A percentile compares a stretch with the other conserved stretches of the same genome.
These are phyloP conservation scores for Atrina japonica DNA, from an alignment of 2,888 invertebrate genomes.

Conservation along the genomic window DNA sequence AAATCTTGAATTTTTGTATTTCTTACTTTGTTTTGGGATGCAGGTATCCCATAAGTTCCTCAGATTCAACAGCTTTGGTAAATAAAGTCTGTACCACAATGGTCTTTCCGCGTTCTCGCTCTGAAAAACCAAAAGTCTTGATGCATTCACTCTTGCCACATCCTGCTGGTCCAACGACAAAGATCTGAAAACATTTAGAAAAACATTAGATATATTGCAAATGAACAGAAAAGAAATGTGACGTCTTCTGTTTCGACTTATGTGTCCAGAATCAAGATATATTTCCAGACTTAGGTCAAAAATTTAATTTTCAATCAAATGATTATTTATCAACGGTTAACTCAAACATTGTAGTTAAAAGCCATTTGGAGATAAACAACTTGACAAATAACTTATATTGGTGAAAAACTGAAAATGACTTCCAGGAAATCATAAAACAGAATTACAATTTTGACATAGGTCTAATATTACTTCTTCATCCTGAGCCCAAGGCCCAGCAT, in stretches of 20 bases:
- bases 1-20: too few relatives aligned
- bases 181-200: slow-evolving; percentile 57
- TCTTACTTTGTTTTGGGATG: slow-evolving; percentile 71
- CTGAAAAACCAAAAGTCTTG: slow-evolving; percentile 78
- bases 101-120: slow-evolving; percentile 75
- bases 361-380: too few relatives aligned
- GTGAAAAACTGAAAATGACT: too few relatives aligned
- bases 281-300: neutral
- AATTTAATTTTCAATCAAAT: neutral
- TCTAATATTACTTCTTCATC: too few relatives aligned
- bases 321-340: neutral
- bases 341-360: too few relatives aligned
- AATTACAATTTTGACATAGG: too few relatives aligned
- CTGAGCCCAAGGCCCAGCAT: too few relatives aligned
- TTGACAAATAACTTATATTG: too few relatives aligned
- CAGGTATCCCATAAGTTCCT: slow-evolving; percentile 75
- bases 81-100: slow-evolving; percentile 77
- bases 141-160: slow-evolving; percentile 80
- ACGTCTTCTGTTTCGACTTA: neutral
- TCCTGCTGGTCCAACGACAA: slow-evolving; percentile 78
- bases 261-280: neutral
- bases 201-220: neutral
- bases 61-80: slow-evolving; percentile 77
- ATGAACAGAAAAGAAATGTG: neutral
- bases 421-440: too few relatives aligned